phyloP scores from a whole-genome alignment of 2,888 invertebrate species.

The Marronus borbonicus region DNA sequence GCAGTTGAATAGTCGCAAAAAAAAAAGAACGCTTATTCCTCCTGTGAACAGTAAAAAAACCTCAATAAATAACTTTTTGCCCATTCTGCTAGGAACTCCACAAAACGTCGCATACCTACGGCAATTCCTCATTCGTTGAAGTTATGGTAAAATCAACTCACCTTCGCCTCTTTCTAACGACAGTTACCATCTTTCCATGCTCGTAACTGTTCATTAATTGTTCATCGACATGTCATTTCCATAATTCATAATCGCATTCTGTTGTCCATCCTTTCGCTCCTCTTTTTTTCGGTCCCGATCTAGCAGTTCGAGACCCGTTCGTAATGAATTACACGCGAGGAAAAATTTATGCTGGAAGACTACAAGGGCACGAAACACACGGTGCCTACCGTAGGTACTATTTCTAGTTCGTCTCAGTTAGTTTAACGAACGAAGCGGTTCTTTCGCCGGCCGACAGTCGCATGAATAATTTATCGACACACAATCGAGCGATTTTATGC shows the following conservation, averaged over 20 bases:
- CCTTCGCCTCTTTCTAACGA: too few relatives aligned
- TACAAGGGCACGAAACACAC: neutral
- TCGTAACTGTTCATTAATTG: too few relatives aligned
- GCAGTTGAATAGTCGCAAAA: too few relatives aligned
- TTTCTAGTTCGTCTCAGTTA: neutral
- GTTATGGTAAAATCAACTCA: too few relatives aligned
- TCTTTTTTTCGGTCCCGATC: neutral
- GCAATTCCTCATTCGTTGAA: too few relatives aligned
- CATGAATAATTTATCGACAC: conserved; percentile 42
- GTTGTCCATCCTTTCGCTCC: neutral
- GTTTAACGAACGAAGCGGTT: neutral
- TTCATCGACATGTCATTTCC: conserved; percentile 44
- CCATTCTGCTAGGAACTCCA: too few relatives aligned
- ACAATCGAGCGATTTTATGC: conserved; percentile 40
- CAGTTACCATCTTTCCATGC: too few relatives aligned
- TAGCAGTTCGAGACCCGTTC: neutral
- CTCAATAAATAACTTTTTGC: too few relatives aligned
- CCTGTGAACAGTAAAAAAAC: too few relatives aligned
- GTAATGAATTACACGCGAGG: neutral
- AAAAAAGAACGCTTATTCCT: too few relatives aligned
- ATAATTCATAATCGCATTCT: conserved; percentile 42
- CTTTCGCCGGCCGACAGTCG: conserved; percentile 8
- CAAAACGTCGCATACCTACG: too few relatives aligned
- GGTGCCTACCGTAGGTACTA: neutral
- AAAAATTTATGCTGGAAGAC: neutral